Evolutionary conservation across 2,888 invertebrate genomes (phyloP), one percentile per base, ranked within the genome.

Genomic region (Phrixothrix hirtus): DNA sequence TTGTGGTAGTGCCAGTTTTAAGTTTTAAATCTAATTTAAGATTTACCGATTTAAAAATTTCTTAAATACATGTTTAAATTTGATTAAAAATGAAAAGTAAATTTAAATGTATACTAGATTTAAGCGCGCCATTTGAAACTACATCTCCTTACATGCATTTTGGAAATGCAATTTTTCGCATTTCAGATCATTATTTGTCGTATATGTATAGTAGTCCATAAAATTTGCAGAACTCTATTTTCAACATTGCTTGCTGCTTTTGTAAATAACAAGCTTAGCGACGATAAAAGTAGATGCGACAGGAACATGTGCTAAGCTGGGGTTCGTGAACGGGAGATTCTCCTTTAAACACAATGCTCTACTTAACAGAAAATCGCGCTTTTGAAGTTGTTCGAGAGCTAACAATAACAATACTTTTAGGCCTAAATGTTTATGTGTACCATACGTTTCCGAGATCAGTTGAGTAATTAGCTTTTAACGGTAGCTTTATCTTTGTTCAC

Each of bases 241-340:
- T 36, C 27, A 16, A 36, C 44, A 44, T 55, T 44, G 51, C 42
- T 34, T 25, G 32, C 42, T 34, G 41, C 41, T 51, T 55, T 42
- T 34, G 39, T 49, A 58, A 57, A 57, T 51, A 54, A 51, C 51
- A 36, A 12, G 41, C 42, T 39, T 46, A 43, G 45, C 38, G 48
- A 54, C 55, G 51, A 58, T 58, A 51, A 51, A 55, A 55, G 45
- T 45, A 45, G 44, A 42, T 51, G 46, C 30, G 48, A 47, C 47
- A 58, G 44, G 31, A 32, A 35, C 44, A 43, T 34, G 54, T 50
- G 41, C 36, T 48, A 44, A 44, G 39, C 35, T 36, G 43, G 41
- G 41, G 51, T 41, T 54, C 44, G 41, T 38, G 54, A 57, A 47
- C 34, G 11, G 41, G 30, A 32, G 55, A 47, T 53, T n/a, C n/a